phyloP scores from a whole-genome alignment of 2,113 vertebrate genomes.

The Acinonyx jubatus region DNA sequence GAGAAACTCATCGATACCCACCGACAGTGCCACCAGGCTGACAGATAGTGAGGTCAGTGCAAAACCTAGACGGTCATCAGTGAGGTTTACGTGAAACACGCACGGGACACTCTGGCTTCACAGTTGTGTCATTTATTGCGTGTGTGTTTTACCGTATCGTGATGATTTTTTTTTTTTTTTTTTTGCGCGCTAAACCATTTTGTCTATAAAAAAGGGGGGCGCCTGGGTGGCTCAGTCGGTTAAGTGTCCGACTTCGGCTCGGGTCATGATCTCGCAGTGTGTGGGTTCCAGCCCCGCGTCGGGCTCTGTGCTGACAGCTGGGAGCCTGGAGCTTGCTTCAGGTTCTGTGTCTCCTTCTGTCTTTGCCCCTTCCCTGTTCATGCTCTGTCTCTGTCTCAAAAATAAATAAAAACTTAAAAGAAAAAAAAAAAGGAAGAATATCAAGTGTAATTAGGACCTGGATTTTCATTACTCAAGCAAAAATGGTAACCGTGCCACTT shows the following conservation, averaged over 20 bases:
- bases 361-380: not conserved
- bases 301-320: not conserved
- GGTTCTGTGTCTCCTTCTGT: not conserved
- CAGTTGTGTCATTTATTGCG: not conserved
- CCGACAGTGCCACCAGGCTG: not conserved
- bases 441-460: not conserved
- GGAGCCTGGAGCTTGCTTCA: not conserved
- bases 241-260: not conserved
- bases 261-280: not conserved
- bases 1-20: not conserved
- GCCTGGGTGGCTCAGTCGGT: not conserved
- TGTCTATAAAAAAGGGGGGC: not conserved
- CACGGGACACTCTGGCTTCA: not conserved
- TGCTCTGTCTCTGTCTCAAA: not conserved
- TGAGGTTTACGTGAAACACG: not conserved
- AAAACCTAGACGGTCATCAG: not conserved
- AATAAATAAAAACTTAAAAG: not conserved
- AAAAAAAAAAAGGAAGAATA: not conserved
- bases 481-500: not conserved
- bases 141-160: not conserved
- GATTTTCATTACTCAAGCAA: constrained; percentile 33
- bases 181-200: not conserved
- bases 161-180: constrained; percentile 6
- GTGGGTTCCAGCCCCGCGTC: not conserved
- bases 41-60: not conserved